Evolutionary conservation across 2,797 vertebrate genomes (phyloP).

Genomic region (Melanotaenia boesemani): DNA sequence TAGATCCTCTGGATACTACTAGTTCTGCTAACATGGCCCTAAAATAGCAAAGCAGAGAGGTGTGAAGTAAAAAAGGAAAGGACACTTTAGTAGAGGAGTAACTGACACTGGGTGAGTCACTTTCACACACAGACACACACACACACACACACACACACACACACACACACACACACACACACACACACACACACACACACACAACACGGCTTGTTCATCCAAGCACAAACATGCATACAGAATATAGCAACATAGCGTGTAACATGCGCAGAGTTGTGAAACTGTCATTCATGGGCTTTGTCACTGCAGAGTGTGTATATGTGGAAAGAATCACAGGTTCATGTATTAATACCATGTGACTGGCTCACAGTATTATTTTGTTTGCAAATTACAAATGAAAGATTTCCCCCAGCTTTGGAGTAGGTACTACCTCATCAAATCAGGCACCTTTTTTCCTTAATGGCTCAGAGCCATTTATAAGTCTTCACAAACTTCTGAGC

Average conservation of each 20-base stretch:
- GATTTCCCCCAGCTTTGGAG: conserved; percentile 28
- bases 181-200: conserved; percentile 38
- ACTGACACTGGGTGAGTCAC: conserved; percentile 81
- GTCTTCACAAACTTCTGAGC: not conserved
- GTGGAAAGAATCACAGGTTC: conserved; percentile 38
- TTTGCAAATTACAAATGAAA: conserved; percentile 27
- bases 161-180: conserved; percentile 40
- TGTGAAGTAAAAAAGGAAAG: conserved; percentile 84
- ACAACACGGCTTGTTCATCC: conserved; percentile 17
- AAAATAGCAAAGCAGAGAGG: conserved; percentile 80
- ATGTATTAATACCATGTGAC: conserved; percentile 41
- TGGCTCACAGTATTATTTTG: conserved; percentile 20
- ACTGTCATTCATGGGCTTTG: conserved; percentile 42
- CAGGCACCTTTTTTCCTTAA: conserved; percentile 23
- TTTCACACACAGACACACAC: conserved; percentile 55
- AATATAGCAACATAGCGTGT: conserved; percentile 30
- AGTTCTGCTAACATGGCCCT: conserved; percentile 76
- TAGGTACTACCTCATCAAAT: conserved; percentile 6
- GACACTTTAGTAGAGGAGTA: conserved; percentile 79
- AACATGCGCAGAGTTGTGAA: conserved; percentile 42
- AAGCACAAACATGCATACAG: conserved; percentile 28
- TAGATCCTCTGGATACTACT: conserved; percentile 64
- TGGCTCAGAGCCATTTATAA: conserved; percentile 9
- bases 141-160: conserved; percentile 35
- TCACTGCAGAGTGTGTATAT: conserved; percentile 29